Percentiles rank a stretch among this genome's conserved stretches.
Evolutionary conservation across 2,888 invertebrate species (phyloP).

Genomic region (Hoplodrina ambigua): DNA sequence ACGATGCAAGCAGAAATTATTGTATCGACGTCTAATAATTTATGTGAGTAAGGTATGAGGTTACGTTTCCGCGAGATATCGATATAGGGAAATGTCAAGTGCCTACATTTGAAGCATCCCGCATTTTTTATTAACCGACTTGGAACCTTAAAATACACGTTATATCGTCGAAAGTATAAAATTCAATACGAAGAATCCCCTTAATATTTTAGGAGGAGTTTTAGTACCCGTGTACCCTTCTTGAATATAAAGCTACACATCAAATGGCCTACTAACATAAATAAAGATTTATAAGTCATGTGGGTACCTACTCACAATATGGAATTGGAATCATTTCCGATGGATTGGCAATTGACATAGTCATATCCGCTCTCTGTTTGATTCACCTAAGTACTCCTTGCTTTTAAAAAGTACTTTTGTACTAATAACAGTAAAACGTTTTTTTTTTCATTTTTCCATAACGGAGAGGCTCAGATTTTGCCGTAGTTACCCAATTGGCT

Average conservation of each 20-base stretch:
- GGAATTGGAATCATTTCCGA: conserved; percentile 13
- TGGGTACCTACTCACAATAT: conserved; percentile 10
- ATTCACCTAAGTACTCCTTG: not conserved
- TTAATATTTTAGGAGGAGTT: conserved; percentile 46
- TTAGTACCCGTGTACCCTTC: conserved; percentile 41
- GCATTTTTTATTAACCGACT: conserved; percentile 7
- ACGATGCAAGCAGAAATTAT: not conserved
- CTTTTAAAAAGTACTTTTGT: not conserved
- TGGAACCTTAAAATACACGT: conserved; percentile 6
- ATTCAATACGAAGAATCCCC: conserved; percentile 38
- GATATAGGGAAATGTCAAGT: not conserved
- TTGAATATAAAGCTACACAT: conserved; percentile 44
- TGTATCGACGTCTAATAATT: not conserved
- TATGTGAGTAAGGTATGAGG: not conserved
- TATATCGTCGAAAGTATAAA: conserved; percentile 41
- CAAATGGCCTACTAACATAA: conserved; percentile 34
- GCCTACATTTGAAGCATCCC: conserved; percentile 7
- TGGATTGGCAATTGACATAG: conserved; percentile 13
- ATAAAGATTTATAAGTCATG: conserved; percentile 43
- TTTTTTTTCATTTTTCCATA: not conserved
- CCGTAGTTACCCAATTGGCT: conserved; percentile 17
- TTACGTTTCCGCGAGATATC: not conserved
- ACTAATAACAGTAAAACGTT: too few relatives aligned
- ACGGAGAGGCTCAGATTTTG: not conserved
- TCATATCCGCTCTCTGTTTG: not conserved